Evolutionary conservation across 1,140 invertebrate genomes (phyloP).

Genomic region (Stegodyphus dumicola): DNA sequence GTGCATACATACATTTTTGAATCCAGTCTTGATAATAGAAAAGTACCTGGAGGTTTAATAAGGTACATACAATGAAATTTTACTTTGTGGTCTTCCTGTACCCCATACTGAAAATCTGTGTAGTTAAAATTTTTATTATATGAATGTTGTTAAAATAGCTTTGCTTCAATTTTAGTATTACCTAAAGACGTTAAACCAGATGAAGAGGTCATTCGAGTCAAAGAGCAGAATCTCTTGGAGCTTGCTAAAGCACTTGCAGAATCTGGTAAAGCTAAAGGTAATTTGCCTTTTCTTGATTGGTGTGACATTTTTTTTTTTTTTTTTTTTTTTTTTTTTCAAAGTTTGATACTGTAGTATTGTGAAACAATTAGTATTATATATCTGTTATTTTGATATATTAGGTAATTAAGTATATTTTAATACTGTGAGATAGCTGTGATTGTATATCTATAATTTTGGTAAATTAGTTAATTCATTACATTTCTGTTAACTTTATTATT

Average conservation of each 20-base stretch:
- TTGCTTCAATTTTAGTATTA: not conserved
- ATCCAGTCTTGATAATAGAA: too few relatives aligned
- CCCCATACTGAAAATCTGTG: not conserved
- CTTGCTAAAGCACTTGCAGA: constrained; percentile 90
- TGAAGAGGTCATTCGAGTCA: constrained; percentile 86
- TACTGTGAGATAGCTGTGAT: too few relatives aligned
- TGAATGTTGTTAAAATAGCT: not conserved
- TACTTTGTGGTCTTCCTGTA: not conserved
- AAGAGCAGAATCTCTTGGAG: constrained; percentile 90
- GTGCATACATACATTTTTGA: too few relatives aligned
- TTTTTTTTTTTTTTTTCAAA: constrained; percentile 17
- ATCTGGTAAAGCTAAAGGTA: constrained; percentile 87
- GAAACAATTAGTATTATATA: too few relatives aligned
- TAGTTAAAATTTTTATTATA: too few relatives aligned
- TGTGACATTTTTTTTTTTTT: not conserved
- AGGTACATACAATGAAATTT: not conserved
- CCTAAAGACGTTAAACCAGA: constrained; percentile 66
- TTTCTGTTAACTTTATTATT: too few relatives aligned
- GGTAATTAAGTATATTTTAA: too few relatives aligned
- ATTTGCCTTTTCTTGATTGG: not conserved
- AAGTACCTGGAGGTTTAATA: not conserved
- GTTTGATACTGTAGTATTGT: not conserved
- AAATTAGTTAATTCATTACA: too few relatives aligned
- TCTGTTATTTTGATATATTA: too few relatives aligned
- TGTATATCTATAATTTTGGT: too few relatives aligned